phyloP scores from a whole-genome alignment of 2,113 vertebrate genomes.

The Oriolus oriolus region DNA sequence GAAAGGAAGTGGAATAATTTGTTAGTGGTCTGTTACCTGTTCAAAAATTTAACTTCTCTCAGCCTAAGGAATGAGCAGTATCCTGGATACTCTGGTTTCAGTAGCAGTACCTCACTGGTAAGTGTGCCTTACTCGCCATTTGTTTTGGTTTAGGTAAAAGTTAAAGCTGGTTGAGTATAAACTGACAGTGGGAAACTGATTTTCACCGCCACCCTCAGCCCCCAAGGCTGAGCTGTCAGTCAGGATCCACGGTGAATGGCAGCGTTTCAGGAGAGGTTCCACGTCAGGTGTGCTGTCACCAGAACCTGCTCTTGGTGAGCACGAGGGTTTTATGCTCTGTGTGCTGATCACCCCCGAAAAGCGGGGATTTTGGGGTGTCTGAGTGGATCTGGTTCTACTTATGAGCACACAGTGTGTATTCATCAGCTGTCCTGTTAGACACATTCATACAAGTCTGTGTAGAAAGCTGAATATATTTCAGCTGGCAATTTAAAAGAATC shows the following conservation, averaged over 20 bases:
- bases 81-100: neutral
- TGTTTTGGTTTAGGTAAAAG: neutral
- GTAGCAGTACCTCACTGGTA: neutral
- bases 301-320: neutral
- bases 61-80: neutral
- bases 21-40: neutral
- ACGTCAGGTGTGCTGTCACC: neutral
- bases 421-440: neutral
- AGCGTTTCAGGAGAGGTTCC: neutral
- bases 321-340: accelerated
- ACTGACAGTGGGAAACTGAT: neutral
- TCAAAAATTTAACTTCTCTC: neutral
- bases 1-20: neutral
- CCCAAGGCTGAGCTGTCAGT: neutral
- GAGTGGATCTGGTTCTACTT: neutral
- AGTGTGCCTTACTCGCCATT: neutral
- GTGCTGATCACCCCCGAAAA: neutral
- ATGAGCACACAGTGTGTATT: neutral
- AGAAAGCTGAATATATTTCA: neutral
- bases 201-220: neutral
- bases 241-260: neutral
- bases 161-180: neutral
- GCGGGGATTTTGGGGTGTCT: neutral
- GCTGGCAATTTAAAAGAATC: neutral
- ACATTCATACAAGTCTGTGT: neutral